A percentile compares a stretch with the other conserved stretches of the same genome.
Conservation (phyloP, 2,888 invertebrate species). For the Strigamia maritima region DNA sequence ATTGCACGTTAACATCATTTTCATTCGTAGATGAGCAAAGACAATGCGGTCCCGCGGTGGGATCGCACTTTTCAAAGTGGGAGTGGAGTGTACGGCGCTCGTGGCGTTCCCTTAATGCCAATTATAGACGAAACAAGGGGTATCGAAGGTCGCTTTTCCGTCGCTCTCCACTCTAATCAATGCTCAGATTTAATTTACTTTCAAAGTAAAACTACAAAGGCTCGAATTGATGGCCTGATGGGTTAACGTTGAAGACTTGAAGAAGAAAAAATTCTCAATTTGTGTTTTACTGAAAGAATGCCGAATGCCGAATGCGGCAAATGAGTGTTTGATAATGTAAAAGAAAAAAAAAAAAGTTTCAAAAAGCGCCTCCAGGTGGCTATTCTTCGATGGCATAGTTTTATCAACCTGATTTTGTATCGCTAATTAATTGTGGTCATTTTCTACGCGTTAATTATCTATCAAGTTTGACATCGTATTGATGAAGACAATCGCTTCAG, state of each 20-base stretch:
- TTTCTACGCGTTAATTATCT: constrained; percentile 5
- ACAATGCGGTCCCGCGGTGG: constrained; percentile 25
- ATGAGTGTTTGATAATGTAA: background rate
- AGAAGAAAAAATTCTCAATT: constrained; percentile 14
- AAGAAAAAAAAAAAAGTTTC: constrained; percentile 22
- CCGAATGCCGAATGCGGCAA: background rate
- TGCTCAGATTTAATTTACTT: constrained; percentile 24
- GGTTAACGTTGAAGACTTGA: no score
- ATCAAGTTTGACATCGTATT: background rate
- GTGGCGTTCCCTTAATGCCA: constrained; percentile 24
- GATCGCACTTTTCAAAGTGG: background rate
- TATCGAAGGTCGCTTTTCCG: background rate
- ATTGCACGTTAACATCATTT: constrained; percentile 37
- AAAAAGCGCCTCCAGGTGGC: background rate
- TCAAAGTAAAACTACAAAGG: constrained; percentile 13
- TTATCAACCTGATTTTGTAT: constrained; percentile 8
- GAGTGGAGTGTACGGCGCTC: background rate
- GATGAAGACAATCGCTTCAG: background rate
- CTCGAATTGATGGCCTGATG: background rate
- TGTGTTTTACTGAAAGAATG: background rate
- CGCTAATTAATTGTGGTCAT: constrained; percentile 30
- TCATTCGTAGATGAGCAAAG: constrained; percentile 30
- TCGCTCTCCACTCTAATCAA: background rate
- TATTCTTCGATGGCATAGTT: background rate
- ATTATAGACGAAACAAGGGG: background rate